These are phyloP conservation scores for Acinonyx jubatus DNA, from an alignment of 2,113 vertebrate species.

Conservation along the genomic window DNA sequence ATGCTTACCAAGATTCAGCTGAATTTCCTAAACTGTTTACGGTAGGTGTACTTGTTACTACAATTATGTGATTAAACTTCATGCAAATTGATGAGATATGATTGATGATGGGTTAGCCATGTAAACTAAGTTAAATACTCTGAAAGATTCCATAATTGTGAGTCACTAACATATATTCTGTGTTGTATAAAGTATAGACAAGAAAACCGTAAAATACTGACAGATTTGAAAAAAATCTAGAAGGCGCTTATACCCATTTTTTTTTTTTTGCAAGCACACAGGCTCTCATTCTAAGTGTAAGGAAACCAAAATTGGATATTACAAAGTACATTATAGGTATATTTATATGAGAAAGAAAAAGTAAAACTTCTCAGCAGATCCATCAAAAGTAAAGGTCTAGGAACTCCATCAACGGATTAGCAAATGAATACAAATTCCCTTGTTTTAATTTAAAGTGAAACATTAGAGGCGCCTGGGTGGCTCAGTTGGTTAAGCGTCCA, in stretches of 20 bases:
- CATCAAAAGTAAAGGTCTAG: background rate
- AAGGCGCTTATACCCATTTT: background rate
- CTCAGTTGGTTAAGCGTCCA: too few species aligned
- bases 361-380: background rate
- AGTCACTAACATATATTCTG: conserved; percentile 18
- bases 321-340: background rate
- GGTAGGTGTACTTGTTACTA: conserved; percentile 49
- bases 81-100: conserved; percentile 55
- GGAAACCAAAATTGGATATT: background rate
- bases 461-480: background rate
- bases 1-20: conserved; percentile 16
- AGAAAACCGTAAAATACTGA: background rate
- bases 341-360: conserved; percentile 29
- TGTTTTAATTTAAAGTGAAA: conserved; percentile 29
- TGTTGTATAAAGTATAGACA: background rate
- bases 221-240: background rate
- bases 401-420: background rate
- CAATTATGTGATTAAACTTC: conserved; percentile 64
- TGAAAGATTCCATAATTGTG: conserved; percentile 21
- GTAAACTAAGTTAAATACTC: conserved; percentile 59
- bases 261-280: background rate
- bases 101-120: conserved; percentile 53
- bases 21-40: conserved; percentile 51
- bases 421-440: conserved; percentile 15
- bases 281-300: conserved; percentile 14